Base-by-base conservation (phyloP, 2,888 invertebrate genomes). In the Lissocephala sabroskyi region DNA sequence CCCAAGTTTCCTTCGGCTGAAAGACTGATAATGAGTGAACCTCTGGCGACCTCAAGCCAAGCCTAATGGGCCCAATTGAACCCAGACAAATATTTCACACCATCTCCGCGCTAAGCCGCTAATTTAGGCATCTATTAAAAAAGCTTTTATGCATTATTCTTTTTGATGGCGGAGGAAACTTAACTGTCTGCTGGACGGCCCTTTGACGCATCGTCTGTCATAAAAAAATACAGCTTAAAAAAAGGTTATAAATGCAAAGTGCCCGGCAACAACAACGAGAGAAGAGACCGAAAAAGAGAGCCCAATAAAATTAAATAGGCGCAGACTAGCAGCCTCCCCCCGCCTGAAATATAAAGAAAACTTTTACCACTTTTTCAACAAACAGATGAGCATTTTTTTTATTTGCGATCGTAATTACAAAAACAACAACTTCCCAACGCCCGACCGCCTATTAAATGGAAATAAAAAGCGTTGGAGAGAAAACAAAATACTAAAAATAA, bases 381-480 rank as follows among this genome's bases (percentile, higher is more conserved):
- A 62, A 62, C 52, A 62, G 53, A 53, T 43, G 7, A 3, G 23
- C 23, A 23, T 7, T 50, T 7, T 23, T 23, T 23, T 23, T 23
- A 23, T 23, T 23, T 23, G 23, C 23, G 23, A 23, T 23, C 23
- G 7, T 23, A 23, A 23, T 23, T 23, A 23, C 23, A 23, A 23
- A 23, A 23, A 23, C 23, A 23, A 23, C 23, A 23, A 29, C 29
- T 29, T 16, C n/a, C n/a, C n/a, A n/a, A n/a, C n/a, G n/a, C n/a
- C n/a, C n/a, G n/a, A n/a, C n/a, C n/a, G 53, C 67, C 52, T 70
- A 70, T 70, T 76, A 70, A 76, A 70, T 73, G 58, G 62, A 70
- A 73, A 68, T 68, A 68, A 68, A 76, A 68, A 75, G 66, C 23
- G 10, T 41, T 28, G 10, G 10, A 29, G 14, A 41, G 9, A 40